These are phyloP conservation scores for Loriculus beryllinus DNA, from an alignment of 2,797 vertebrate species.

Conservation along the genomic window DNA sequence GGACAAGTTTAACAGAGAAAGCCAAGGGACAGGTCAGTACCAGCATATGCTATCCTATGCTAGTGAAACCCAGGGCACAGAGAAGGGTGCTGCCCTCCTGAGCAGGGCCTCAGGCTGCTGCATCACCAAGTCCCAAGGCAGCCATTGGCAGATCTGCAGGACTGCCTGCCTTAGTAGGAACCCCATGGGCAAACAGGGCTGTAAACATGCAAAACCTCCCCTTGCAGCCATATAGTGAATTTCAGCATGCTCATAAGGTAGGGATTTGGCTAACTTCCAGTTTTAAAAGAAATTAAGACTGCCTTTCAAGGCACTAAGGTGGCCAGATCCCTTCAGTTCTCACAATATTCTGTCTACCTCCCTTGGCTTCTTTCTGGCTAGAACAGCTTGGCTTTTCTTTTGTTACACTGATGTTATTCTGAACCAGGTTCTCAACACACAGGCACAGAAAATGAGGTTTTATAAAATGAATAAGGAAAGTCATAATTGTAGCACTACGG, in stretches of 20 bases:
- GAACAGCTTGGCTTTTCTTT: background rate
- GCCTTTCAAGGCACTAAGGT: background rate
- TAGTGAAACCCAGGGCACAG: background rate
- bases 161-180: background rate
- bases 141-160: background rate
- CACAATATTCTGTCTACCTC: background rate
- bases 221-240: background rate
- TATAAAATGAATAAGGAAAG: background rate
- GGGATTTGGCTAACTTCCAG: background rate
- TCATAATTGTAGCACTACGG: background rate
- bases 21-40: background rate
- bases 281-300: background rate
- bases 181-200: background rate
- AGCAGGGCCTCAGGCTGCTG: background rate
- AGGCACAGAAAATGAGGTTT: background rate
- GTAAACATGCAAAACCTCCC: background rate
- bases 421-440: accelerated
- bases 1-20: background rate
- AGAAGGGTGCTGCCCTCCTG: background rate
- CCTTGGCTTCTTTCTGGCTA: background rate
- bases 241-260: background rate
- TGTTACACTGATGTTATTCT: background rate
- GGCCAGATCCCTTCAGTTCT: background rate
- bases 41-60: background rate
- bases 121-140: background rate